Evolutionary conservation across 2,113 vertebrate genomes (phyloP).

Genomic region (Galemys pyrenaicus): DNA sequence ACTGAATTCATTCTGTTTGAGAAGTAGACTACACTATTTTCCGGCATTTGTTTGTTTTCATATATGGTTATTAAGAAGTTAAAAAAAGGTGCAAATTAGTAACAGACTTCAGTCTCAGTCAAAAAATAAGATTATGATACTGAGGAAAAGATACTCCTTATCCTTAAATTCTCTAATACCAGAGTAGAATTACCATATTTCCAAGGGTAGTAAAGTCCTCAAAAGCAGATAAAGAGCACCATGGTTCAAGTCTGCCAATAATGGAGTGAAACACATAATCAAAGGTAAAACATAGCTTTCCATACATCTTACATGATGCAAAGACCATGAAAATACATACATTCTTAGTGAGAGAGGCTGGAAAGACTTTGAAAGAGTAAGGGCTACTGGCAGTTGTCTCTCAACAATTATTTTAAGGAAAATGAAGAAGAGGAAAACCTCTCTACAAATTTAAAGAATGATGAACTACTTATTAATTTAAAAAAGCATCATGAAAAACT

Average conservation of each 20-base stretch:
- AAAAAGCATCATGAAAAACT: no score
- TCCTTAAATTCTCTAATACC: background rate
- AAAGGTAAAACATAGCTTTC: background rate
- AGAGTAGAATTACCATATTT: background rate
- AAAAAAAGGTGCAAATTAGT: slow-evolving; percentile 54
- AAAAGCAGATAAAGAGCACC: background rate
- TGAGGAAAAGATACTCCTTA: background rate
- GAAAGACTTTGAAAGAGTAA: background rate
- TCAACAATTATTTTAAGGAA: slow-evolving; percentile 36
- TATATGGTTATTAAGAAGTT: slow-evolving; percentile 28
- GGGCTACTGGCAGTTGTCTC: background rate
- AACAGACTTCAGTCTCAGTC: slow-evolving; percentile 13
- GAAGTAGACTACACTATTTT: background rate
- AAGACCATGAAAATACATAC: background rate
- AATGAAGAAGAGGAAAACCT: background rate
- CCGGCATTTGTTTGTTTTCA: slow-evolving; percentile 43
- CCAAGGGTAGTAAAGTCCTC: background rate
- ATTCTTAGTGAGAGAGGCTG: background rate
- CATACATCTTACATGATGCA: background rate
- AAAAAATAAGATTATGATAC: slow-evolving; percentile 12
- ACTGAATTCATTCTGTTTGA: background rate
- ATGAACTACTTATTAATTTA: slow-evolving; percentile 8
- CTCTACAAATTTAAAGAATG: slow-evolving; percentile 26
- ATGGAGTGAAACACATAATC: background rate
- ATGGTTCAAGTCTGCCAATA: background rate